Percentiles rank a stretch among this genome's conserved stretches.
These are phyloP conservation scores for Iphiclides podalirius DNA, from an alignment of 2,888 invertebrate genomes.

Conservation along the genomic window DNA sequence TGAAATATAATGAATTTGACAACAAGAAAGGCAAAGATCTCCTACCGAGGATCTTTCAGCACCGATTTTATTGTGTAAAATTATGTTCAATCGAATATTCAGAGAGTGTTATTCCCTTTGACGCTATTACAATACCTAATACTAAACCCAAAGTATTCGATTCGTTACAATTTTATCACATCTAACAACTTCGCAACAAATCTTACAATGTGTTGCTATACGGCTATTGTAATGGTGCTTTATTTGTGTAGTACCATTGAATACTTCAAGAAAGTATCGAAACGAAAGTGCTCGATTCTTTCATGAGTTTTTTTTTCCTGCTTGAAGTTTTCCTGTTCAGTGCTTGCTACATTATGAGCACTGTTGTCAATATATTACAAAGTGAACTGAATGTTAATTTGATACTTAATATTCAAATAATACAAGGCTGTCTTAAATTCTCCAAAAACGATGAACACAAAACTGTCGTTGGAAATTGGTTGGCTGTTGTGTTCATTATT, in stretches of 20 bases:
- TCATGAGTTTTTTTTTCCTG: not conserved
- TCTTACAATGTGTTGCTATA: not conserved
- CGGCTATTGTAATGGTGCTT: not conserved
- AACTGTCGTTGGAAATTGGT: conserved; percentile 8
- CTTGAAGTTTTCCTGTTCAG: not conserved
- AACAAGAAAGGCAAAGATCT: not conserved
- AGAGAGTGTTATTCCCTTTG: conserved; percentile 8
- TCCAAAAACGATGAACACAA: not conserved
- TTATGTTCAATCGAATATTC: not conserved
- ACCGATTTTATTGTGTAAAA: not conserved
- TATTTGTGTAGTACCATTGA: not conserved
- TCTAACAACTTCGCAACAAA: not conserved
- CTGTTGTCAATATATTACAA: not conserved
- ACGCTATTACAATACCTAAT: conserved; percentile 7
- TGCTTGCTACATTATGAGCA: not conserved
- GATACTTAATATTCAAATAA: conserved; percentile 4
- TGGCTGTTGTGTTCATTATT: not conserved
- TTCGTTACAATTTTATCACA: conserved; percentile 1
- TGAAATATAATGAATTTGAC: not conserved
- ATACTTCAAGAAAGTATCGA: not conserved
- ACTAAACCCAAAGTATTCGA: conserved; percentile 6
- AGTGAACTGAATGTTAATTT: conserved; percentile 4
- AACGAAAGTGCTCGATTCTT: not conserved
- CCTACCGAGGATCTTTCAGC: not conserved
- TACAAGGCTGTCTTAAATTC: not conserved